These are phyloP conservation scores for Periparus ater DNA, from an alignment of 2,797 vertebrate species.

Conservation along the genomic window DNA sequence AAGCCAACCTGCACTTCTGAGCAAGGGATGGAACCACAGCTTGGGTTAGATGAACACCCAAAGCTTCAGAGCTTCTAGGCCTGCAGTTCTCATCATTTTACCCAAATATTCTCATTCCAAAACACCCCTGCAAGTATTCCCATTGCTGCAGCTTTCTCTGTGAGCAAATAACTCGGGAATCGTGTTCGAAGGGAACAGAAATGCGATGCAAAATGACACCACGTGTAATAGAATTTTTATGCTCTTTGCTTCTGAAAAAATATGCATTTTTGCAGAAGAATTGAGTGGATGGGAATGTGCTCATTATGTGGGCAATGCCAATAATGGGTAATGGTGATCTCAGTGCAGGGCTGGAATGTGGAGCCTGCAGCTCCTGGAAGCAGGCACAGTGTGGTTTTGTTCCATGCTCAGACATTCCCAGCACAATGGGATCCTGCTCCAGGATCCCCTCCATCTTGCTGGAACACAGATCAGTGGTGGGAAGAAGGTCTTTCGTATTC, in stretches of 20 bases:
- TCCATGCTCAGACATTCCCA: not conserved
- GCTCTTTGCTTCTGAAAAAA: not conserved
- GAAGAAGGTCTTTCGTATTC: not conserved
- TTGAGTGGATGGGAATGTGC: not conserved
- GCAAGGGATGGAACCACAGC: not conserved
- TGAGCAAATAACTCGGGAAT: not conserved
- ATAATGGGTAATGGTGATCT: not conserved
- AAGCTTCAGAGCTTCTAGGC: not conserved
- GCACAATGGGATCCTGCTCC: not conserved
- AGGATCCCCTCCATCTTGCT: not conserved
- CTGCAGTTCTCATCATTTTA: not conserved
- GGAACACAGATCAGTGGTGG: not conserved
- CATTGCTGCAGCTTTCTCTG: not conserved
- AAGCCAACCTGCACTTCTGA: not conserved
- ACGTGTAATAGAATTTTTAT: not conserved
- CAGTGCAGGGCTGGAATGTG: not conserved
- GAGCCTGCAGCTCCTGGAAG: not conserved
- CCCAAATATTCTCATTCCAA: not conserved
- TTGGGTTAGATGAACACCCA: not conserved
- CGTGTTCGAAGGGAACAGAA: not conserved
- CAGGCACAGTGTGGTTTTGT: not conserved
- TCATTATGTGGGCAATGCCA: not conserved
- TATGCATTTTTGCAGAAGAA: not conserved
- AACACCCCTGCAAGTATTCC: not conserved
- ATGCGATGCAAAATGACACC: not conserved